Conservation (phyloP, 2,113 vertebrate genomes). For the Piaya cayana region DNA sequence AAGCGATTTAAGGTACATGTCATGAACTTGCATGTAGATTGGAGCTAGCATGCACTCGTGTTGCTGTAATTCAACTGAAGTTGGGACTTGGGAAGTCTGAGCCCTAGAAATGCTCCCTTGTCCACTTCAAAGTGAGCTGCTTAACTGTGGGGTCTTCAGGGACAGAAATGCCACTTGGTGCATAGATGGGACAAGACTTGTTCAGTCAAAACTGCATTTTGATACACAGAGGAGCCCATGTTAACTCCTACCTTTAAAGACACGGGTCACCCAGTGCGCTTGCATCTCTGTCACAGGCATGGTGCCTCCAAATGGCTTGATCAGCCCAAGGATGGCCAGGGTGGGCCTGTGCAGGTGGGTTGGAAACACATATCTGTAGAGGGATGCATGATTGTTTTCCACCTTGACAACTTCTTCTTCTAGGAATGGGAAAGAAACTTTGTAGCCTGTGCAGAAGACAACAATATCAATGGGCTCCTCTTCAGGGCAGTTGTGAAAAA, state of each 20-base stretch:
- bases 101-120: background rate
- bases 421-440: conserved; percentile 80
- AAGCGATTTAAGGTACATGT: background rate
- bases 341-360: conserved; percentile 79
- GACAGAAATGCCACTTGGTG: background rate
- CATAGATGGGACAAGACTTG: rapidly evolving
- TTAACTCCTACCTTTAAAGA: conserved; percentile 81
- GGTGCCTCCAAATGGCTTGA: conserved; percentile 76
- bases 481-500: conserved; percentile 77
- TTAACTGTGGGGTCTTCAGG: background rate
- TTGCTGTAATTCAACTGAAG: background rate
- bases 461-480: conserved; percentile 83
- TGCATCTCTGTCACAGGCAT: conserved; percentile 83
- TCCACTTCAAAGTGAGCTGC: background rate
- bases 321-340: conserved; percentile 81
- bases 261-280: conserved; percentile 82
- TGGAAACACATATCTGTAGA: conserved; percentile 88
- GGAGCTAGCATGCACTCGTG: background rate
- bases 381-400: conserved; percentile 70
- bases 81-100: background rate
- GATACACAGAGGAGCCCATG: background rate
- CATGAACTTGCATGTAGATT: background rate
- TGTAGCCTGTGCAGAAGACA: conserved; percentile 89
- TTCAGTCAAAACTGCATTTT: background rate
- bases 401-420: conserved; percentile 74